Percentiles rank a stretch among this genome's conserved stretches.
These are phyloP conservation scores for Oreochromis niloticus DNA, from an alignment of 2,113 vertebrate species.

Conservation along the genomic window DNA sequence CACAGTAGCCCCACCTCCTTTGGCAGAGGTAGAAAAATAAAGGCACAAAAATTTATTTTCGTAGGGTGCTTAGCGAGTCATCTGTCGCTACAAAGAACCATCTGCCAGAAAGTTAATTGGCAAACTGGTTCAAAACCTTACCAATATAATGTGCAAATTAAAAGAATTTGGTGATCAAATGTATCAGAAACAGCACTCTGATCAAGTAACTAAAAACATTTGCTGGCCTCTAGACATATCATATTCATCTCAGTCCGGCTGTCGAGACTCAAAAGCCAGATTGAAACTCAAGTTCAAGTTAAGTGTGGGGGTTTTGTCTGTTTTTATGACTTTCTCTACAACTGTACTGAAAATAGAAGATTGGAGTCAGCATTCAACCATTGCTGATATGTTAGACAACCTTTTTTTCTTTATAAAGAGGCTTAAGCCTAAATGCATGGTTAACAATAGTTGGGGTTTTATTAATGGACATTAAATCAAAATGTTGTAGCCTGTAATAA, in stretches of 20 bases:
- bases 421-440: neutral
- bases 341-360: neutral
- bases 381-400: neutral
- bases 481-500: neutral
- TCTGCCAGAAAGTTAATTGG: neutral
- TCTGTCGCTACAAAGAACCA: neutral
- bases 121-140: neutral
- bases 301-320: rapidly evolving
- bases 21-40: neutral
- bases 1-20: neutral
- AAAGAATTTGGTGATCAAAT: neutral
- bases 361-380: no score
- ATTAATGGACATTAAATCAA: neutral
- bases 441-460: neutral
- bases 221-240: neutral
- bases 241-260: neutral
- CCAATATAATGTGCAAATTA: neutral
- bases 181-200: neutral
- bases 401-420: neutral
- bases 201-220: neutral
- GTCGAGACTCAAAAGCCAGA: neutral
- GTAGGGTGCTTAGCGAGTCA: neutral
- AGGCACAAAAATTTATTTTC: neutral
- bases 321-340: neutral
- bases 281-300: neutral